Conservation (phyloP, 2,113 vertebrate species). For the Cottus gobio region DNA sequence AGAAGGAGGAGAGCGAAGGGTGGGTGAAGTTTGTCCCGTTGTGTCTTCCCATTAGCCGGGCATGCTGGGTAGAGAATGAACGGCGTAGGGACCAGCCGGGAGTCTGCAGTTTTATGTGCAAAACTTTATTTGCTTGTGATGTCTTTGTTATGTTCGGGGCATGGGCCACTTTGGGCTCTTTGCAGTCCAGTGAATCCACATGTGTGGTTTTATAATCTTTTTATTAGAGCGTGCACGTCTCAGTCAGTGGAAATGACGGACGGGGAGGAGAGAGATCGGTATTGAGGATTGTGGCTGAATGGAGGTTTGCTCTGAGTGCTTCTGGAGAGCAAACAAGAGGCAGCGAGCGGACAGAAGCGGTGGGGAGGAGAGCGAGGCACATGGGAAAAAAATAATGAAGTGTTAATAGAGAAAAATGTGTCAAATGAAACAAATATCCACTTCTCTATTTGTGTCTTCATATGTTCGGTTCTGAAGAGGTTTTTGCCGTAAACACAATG, state of each 20-base stretch:
- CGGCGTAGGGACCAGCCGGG: background rate
- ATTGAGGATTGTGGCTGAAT: slow-evolving; percentile 34
- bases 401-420: background rate
- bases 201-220: slow-evolving; percentile 44
- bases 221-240: slow-evolving; percentile 28
- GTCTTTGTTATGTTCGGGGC: slow-evolving; percentile 28
- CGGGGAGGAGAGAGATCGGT: slow-evolving; percentile 12
- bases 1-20: slow-evolving; percentile 79
- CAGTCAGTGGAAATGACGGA: slow-evolving; percentile 56
- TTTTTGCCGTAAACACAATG: background rate
- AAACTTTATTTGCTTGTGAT: slow-evolving; percentile 56
- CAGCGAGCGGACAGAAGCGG: background rate
- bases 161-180: slow-evolving; percentile 23
- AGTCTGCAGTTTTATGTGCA: slow-evolving; percentile 32
- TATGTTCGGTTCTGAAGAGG: background rate
- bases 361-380: background rate
- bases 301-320: slow-evolving; percentile 24
- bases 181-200: slow-evolving; percentile 32
- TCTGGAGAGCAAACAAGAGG: slow-evolving; percentile 37
- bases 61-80: slow-evolving; percentile 7
- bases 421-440: slow-evolving; percentile 15
- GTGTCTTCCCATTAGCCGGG: slow-evolving; percentile 14
- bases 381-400: background rate
- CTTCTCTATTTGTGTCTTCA: slow-evolving; percentile 1
- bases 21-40: slow-evolving; percentile 69